phyloP scores from a whole-genome alignment of 2,888 invertebrate species.

The Chrysina gloriosa region DNA sequence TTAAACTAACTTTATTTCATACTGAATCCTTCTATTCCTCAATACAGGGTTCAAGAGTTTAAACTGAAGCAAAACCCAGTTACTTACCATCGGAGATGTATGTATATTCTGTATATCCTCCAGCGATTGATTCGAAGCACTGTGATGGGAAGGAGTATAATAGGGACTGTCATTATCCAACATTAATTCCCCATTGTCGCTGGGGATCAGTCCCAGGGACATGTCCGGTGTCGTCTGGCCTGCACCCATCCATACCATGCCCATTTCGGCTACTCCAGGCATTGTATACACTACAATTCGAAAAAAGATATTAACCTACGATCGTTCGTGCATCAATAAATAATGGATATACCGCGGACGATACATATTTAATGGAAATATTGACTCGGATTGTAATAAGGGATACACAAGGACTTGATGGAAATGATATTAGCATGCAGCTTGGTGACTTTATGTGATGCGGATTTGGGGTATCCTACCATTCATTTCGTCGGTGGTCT shows the following conservation, averaged over 20 bases:
- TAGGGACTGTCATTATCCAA: constrained; percentile 64
- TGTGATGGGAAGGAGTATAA: constrained; percentile 64
- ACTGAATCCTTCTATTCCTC: too few relatives aligned
- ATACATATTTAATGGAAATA: constrained; percentile 30
- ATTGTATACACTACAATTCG: constrained; percentile 62
- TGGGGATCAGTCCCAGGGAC: constrained; percentile 63
- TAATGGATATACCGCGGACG: background rate
- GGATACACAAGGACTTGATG: constrained; percentile 27
- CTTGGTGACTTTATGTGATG: constrained; percentile 24
- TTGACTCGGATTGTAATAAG: constrained; percentile 17
- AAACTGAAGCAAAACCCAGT: too few relatives aligned
- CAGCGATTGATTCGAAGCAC: constrained; percentile 65
- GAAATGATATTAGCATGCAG: constrained; percentile 40
- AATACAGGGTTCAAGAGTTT: too few relatives aligned
- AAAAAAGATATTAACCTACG: background rate
- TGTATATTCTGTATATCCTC: constrained; percentile 67
- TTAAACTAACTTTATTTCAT: too few relatives aligned
- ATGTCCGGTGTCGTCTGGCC: constrained; percentile 67
- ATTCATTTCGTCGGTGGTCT: constrained; percentile 39
- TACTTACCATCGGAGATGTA: constrained; percentile 66
- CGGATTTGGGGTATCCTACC: constrained; percentile 32
- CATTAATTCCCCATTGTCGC: constrained; percentile 62
- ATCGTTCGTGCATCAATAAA: background rate
- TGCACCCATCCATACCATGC: constrained; percentile 78
- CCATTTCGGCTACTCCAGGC: constrained; percentile 71